Evolutionary conservation across 2,888 invertebrate species (phyloP), one percentile per base, ranked within the genome.

Genomic region (Cacoxenus indagator): DNA sequence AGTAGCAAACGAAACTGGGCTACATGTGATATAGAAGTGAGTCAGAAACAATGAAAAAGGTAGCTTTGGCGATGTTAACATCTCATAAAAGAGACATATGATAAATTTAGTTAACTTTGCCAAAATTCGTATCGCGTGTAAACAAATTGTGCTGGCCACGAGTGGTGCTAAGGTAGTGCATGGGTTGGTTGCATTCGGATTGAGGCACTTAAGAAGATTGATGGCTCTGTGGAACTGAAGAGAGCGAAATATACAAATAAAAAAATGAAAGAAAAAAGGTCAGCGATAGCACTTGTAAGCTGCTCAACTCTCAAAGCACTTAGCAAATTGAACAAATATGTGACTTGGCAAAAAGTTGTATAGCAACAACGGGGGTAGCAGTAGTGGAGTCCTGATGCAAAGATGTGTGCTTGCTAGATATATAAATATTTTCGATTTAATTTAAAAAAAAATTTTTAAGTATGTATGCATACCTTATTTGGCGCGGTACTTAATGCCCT

Each of bases 321-420:
- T 78, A 78, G 79, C 74, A 70, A 78, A 81, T 78, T 76, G 76
- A 72, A 76, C 78, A 77, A 78, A 78, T 81, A 76, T 77, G 82
- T 79, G 78, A 81, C 78, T 81, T 67, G 70, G 46, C 62, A 54
- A 57, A 73, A 78, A 79, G 73, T 81, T 81, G 26, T 45, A 37
- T 51, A 65, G 43, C 22, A 22, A 19, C 11, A 14, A 26, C 27
- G 46, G 37, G 2, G 14, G 14, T 9, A 14, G 37, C 37, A 61
- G 29, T 59, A 55, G 59, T 57, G 51, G 22, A 5, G 57, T 62
- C 2, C 37, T 54, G 57, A 24, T 11, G 59, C 19, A 1, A 37
- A n/a, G 11, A 62, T 51, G 43, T 65, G 51, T 67, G 64, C 69
- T 69, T 66, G 51, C 64, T 65, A 62, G 73, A 78, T 77, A 81